phyloP scores from a whole-genome alignment of 2,888 invertebrate species.

The Chrysina gloriosa region DNA sequence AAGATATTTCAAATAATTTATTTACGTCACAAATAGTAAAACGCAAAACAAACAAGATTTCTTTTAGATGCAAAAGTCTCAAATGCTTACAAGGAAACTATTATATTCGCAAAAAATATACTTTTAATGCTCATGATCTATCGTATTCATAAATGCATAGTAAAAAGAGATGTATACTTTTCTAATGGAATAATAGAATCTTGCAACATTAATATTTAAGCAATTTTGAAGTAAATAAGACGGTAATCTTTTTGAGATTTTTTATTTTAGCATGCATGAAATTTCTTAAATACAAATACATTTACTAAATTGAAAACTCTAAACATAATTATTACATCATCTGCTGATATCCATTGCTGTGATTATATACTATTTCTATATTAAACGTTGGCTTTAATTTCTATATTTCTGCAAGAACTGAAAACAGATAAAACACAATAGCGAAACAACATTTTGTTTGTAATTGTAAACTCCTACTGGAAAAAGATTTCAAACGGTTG shows the following conservation, averaged over 20 bases:
- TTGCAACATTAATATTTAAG: not conserved
- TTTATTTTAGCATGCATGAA: slow-evolving; percentile 26
- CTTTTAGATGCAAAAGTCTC: too few species aligned
- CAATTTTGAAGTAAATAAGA: too few species aligned
- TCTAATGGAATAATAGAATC: not conserved
- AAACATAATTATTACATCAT: slow-evolving; percentile 12
- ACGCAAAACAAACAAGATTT: too few species aligned
- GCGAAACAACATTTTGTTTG: slow-evolving; percentile 2
- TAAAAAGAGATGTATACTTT: not conserved
- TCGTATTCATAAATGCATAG: not conserved
- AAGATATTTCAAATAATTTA: too few species aligned
- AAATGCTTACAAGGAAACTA: not conserved
- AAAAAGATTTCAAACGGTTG: not conserved
- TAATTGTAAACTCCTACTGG: not conserved
- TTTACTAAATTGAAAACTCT: slow-evolving; percentile 27
- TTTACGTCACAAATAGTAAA: too few species aligned
- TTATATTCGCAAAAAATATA: not conserved
- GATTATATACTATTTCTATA: slow-evolving; percentile 6
- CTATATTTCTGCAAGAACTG: slow-evolving; percentile 6
- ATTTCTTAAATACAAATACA: slow-evolving; percentile 36
- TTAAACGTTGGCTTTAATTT: slow-evolving; percentile 6
- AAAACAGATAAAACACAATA: slow-evolving; percentile 11
- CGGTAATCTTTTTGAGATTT: not conserved
- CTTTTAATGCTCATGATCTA: too few species aligned
- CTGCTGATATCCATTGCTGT: not conserved